Percentiles rank a stretch among this genome's conserved stretches.
These are phyloP conservation scores for Tenthredo amoena DNA, from an alignment of 2,888 invertebrate species.

Conservation along the genomic window DNA sequence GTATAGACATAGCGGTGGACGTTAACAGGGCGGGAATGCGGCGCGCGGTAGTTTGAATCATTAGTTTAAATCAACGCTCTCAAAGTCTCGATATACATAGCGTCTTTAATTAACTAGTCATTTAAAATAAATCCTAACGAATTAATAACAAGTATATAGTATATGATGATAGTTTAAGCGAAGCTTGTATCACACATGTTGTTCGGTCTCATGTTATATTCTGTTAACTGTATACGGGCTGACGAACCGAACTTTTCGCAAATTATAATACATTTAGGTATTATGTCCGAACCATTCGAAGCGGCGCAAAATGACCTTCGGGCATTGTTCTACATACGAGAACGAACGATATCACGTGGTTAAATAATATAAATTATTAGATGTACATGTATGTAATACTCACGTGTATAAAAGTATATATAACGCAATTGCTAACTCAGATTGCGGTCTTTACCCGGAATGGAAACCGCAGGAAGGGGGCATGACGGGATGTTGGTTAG, in stretches of 20 bases:
- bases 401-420: neutral
- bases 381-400: neutral
- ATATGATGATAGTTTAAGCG: neutral
- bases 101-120: constrained; percentile 27
- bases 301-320: neutral
- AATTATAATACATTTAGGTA: neutral
- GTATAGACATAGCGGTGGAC: neutral
- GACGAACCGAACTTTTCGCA: neutral
- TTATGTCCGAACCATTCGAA: neutral
- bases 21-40: constrained; percentile 8
- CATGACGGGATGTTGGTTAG: constrained; percentile 33
- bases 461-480: constrained; percentile 48
- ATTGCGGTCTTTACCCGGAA: constrained; percentile 47
- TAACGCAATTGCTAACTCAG: constrained; percentile 32
- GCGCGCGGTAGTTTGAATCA: constrained; percentile 25
- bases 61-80: constrained; percentile 43
- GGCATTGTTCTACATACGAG: constrained; percentile 38
- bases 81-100: constrained; percentile 13
- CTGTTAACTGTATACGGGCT: neutral
- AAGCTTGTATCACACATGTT: neutral
- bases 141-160: constrained; percentile 21
- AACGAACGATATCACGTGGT: neutral
- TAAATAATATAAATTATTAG: neutral
- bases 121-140: constrained; percentile 40
- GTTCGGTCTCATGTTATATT: neutral